Base-by-base conservation (phyloP, 37 sponge, comb jelly and placozoan genomes). In the Crambe crambe region DNA sequence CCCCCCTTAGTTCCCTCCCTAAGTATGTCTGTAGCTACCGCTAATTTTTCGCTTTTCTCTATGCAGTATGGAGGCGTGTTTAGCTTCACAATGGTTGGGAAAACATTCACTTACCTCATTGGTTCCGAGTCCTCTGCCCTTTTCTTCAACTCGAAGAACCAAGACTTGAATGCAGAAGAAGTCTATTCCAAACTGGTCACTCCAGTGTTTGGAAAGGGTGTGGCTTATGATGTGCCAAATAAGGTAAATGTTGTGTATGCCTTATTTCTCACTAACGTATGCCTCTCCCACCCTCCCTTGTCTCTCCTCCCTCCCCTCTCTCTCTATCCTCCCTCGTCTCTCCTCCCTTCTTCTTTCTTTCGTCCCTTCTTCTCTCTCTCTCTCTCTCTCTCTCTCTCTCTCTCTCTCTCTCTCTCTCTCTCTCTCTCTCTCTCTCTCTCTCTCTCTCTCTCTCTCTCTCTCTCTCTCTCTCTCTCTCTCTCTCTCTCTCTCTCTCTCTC, bases 181-280 rank as follows among this genome's bases (percentile, higher is more conserved):
- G 95, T 95, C 15, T 95, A 95, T 68, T 40, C 67, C 21, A 74
- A 80, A 35, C 68, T 95, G 35, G 74, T 86, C 22, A 95, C 95
- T n/a, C 95, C 95, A 5, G 87, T 95, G 22, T 95, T 95, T 71
- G 95, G 95, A 3, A 82, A 95, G 63, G 95, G 95, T 4, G 95
- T 95, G 58, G 79, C 80, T 41, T 95, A 95, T 72, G 95, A 95
- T 80, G 93, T 85, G 4, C 93, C 95, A 5, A 70, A 95, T 41
- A 75, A 70, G 43, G 93, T 87, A 58, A 67, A 21, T 30, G 15
- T n/a, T n/a, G n/a, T n/a, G n/a, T n/a, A n/a, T n/a, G n/a, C n/a
- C n/a, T n/a, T n/a, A n/a, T n/a, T n/a, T n/a, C n/a, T n/a, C n/a
- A n/a, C n/a, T n/a, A n/a, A n/a, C n/a, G n/a, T n/a, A n/a, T n/a